Evolutionary conservation across 2,888 invertebrate genomes (phyloP), one percentile per base, ranked within the genome.

Genomic region (Phortica okadai): DNA sequence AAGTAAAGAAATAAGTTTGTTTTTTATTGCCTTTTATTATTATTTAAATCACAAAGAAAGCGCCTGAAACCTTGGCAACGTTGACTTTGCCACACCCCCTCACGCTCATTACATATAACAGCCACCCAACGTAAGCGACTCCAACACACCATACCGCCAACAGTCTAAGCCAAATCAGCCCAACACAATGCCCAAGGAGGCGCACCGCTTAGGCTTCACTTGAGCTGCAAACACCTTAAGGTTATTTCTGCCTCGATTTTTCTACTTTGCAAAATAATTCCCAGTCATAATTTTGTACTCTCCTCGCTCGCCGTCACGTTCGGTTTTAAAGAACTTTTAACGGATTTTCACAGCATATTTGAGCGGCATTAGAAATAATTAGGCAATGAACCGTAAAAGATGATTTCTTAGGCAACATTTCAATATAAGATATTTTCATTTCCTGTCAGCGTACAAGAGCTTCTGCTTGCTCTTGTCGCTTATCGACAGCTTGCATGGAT

Each of bases 301-400:
- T 67, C 44, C 10, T 8, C 25, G 25, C 64, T 33, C 41, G 50
- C 21, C 67, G 2, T 44, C 4, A 59, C 16, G 69, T 64, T 64
- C 54, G n/a, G 69, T 62, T 76, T 62, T 72, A 72, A 67, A 78
- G 74, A 78, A 80, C 74, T 78, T 72, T 80, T 74, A 81, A 80
- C 78, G 80, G 80, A 81, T 83, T 84, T 80, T 74, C 25, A 62
- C 77, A 80, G 72, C 76, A 69, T 50, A 70, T 54, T 77, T 84
- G 88, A 88, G 84, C 84, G 89, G 89, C 87, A 89, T 90, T 88
- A 85, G 83, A 84, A 84, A 80, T 84, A 87, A 89, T 89, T 87
- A 89, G 82, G 82, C 89, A 90, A 85, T 89, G 88, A 90, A 85
- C 85, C 88, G 84, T 83, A 78, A 90, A 90, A 89, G 90, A 89